Conservation (phyloP, 2,113 vertebrate species). For the Jacana jacana region DNA sequence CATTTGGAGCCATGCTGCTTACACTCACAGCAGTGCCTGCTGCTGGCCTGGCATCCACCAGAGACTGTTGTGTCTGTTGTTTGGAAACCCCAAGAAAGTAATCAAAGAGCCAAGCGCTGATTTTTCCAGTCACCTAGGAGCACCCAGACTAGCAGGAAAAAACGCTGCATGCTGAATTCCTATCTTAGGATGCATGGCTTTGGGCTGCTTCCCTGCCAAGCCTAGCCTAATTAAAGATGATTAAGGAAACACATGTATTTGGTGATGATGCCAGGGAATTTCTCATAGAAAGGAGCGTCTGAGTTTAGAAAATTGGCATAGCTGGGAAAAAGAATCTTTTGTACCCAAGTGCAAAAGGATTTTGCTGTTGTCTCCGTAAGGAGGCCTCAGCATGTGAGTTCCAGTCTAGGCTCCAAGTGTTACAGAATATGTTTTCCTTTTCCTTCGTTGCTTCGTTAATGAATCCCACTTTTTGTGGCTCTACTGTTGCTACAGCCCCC, state of each 20-base stretch:
- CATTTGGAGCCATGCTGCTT: fast-evolving
- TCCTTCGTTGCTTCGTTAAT: background rate
- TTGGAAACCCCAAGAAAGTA: constrained; percentile 16
- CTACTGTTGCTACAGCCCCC: background rate
- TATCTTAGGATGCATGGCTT: constrained; percentile 10
- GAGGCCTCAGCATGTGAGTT: background rate
- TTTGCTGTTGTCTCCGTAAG: background rate
- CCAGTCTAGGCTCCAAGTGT: background rate
- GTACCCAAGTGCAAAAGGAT: background rate
- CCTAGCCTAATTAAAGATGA: background rate
- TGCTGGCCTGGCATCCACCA: fast-evolving
- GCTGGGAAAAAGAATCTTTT: background rate
- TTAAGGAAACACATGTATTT: background rate
- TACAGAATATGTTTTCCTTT: background rate
- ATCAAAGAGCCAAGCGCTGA: background rate
- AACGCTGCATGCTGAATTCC: constrained; percentile 15
- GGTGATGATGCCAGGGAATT: constrained; percentile 6
- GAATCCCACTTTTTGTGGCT: background rate
- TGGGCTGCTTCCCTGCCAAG: constrained; percentile 9
- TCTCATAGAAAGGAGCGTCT: constrained; percentile 20
- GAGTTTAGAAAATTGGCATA: background rate
- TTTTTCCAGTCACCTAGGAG: constrained; percentile 45
- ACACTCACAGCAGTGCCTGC: fast-evolving
- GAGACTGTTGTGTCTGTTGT: constrained; percentile 21
- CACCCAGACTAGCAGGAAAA: constrained; percentile 38